Evolutionary conservation across 2,113 vertebrate genomes (phyloP).

Genomic region (Pterocles orientalis): DNA sequence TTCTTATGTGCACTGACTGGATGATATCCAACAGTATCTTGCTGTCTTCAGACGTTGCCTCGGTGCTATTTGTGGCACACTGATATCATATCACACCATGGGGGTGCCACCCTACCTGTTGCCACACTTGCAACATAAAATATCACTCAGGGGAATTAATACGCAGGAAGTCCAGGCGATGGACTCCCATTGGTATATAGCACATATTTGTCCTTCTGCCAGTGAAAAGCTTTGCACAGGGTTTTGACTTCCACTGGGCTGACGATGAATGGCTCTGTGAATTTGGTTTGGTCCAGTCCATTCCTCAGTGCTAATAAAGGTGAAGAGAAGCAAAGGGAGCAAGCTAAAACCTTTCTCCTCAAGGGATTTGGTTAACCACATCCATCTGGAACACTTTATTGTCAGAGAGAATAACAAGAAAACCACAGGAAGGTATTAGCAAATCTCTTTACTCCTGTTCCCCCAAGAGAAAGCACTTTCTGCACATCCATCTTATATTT

Average conservation of each 20-base stretch:
- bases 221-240: not conserved
- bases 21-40: not conserved
- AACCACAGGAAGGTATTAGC: not conserved
- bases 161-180: not conserved
- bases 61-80: not conserved
- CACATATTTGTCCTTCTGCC: not conserved
- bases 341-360: not conserved
- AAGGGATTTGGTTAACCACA: not conserved
- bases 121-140: not conserved
- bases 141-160: not conserved
- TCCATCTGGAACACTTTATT: not conserved
- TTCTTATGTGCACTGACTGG: not conserved
- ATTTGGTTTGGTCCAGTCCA: not conserved
- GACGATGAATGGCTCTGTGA: not conserved
- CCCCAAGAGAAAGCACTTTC: not conserved
- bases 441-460: not conserved
- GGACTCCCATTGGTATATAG: not conserved
- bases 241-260: not conserved
- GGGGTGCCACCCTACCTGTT: not conserved
- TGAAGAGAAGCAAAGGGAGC: not conserved
- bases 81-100: not conserved
- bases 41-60: not conserved
- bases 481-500: not conserved
- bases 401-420: not conserved
- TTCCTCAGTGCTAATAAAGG: not conserved